Evolutionary conservation across 2,113 vertebrate genomes (phyloP), one percentile per base, ranked within the genome.

Genomic region (Calyptomena viridis): DNA sequence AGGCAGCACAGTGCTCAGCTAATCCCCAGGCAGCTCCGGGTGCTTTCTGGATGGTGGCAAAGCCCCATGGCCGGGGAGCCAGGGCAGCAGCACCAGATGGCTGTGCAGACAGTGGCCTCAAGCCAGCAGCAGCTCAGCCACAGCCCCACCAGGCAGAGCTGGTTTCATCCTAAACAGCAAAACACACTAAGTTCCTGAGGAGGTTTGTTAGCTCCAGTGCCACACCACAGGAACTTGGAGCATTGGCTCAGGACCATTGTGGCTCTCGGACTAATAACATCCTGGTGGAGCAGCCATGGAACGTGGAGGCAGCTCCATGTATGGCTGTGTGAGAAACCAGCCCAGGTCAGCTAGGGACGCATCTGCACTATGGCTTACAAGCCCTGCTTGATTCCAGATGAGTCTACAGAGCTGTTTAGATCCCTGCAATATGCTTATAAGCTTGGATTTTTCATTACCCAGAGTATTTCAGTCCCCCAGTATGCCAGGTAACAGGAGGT

Each of bases 1-100:
- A 35, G 71, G 3, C 6, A 17, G 16, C 0, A 0, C 17, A 8
- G 62, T 0, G 0, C 60, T 4, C 12, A 2, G 55, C n/a, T 50
- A 18, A 68, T 73, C 63, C 80, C 35, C 49, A 42, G 81, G 47
- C 44, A 5, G 19, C 49, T 40, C 5, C 0, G 4, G 52, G 42
- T 46, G n/a, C 31, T 33, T 37, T 44, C 35, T 63, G 73, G n/a
- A 4, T 9, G 40, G 30, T 69, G 55, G 63, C 13, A 7, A 12
- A 72, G 39, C 42, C 87, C n/a, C 44, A 9, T 25, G 74, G 46
- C 63, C 4, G 2, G 40, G 67, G 58, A 59, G 24, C 40, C 5
- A 15, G 81, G 60, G 6, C 37, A 17, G 68, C 22, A 28, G 91
- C 71, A 79, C 13, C 93, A 94, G 93, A 76, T 93, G 94, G 85